Evolutionary conservation across 1,140 invertebrate genomes (phyloP).

Genomic region (Oedothorax gibbosus): DNA sequence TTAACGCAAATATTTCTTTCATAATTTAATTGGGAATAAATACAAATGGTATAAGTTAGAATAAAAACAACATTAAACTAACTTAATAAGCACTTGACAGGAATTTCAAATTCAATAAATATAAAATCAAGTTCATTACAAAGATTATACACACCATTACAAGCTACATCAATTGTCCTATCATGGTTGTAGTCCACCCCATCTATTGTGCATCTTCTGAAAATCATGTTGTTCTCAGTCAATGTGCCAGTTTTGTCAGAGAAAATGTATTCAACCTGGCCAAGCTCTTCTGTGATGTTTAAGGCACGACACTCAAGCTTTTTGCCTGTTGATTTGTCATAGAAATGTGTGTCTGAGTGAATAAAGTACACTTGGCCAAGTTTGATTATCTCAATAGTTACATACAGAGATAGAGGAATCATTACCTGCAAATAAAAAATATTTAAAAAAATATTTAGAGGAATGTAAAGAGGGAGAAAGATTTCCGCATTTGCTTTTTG

Average conservation of each 20-base stretch:
- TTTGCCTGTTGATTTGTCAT: conserved; percentile 85
- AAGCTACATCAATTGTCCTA: conserved; percentile 68
- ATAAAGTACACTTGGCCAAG: conserved; percentile 96
- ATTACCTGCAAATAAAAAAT: conserved; percentile 77
- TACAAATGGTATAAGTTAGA: no score
- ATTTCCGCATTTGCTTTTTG: no score
- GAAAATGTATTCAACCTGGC: conserved; percentile 96
- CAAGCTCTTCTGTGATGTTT: conserved; percentile 97
- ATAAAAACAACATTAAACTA: no score
- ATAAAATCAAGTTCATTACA: no score
- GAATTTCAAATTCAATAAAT: no score
- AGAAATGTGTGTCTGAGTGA: conserved; percentile 88
- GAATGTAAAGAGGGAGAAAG: no score
- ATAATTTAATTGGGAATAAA: no score
- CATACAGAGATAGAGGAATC: conserved; percentile 97
- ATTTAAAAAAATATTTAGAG: not conserved
- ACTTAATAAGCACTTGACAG: no score
- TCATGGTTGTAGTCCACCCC: conserved; percentile 90
- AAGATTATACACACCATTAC: conserved; percentile 4
- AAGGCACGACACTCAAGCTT: conserved; percentile 93
- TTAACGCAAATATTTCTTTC: no score
- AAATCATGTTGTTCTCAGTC: conserved; percentile 98
- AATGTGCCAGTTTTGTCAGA: conserved; percentile 98
- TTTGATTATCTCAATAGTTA: conserved; percentile 97
- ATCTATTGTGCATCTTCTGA: conserved; percentile 87